Percentiles rank a stretch among this genome's conserved stretches.
phyloP scores from a whole-genome alignment of 2,888 invertebrate genomes.

The Andrena marginata region DNA sequence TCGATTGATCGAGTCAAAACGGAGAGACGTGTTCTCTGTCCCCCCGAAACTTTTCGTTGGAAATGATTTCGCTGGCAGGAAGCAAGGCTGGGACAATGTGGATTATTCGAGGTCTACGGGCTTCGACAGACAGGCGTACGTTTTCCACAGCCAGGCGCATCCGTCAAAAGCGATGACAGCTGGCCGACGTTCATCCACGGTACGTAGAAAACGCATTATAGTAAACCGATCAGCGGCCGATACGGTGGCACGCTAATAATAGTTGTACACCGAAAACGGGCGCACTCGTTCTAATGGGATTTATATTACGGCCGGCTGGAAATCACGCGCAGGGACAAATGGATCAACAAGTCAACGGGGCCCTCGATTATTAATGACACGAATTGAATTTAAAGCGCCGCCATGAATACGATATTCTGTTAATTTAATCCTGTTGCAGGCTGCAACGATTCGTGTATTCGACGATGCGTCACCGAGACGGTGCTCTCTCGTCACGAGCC shows the following conservation, averaged over 20 bases:
- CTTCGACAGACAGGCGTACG: background rate
- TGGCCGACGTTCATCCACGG: constrained; percentile 26
- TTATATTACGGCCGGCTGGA: constrained; percentile 58
- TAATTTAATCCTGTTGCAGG: constrained; percentile 59
- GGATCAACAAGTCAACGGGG: constrained; percentile 67
- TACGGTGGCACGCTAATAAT: constrained; percentile 55
- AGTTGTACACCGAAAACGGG: constrained; percentile 48
- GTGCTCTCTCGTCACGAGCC: background rate
- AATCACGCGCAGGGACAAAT: constrained; percentile 49
- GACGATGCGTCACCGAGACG: background rate
- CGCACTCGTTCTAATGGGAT: constrained; percentile 66
- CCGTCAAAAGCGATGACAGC: constrained; percentile 37
- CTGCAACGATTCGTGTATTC: constrained; percentile 12
- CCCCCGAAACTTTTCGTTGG: background rate
- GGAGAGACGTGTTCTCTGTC: background rate
- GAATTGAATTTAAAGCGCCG: constrained; percentile 61
- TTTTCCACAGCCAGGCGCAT: constrained; percentile 1
- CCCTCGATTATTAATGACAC: constrained; percentile 64
- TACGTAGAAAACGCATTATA: constrained; percentile 56
- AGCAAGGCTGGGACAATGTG: background rate
- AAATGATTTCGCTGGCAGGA: background rate
- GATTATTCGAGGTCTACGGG: background rate
- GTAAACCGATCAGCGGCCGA: constrained; percentile 34
- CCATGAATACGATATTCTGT: constrained; percentile 49
- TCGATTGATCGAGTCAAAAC: background rate